phyloP scores from a whole-genome alignment of 1,140 invertebrate genomes.

The Teleopsis dalmanni region DNA sequence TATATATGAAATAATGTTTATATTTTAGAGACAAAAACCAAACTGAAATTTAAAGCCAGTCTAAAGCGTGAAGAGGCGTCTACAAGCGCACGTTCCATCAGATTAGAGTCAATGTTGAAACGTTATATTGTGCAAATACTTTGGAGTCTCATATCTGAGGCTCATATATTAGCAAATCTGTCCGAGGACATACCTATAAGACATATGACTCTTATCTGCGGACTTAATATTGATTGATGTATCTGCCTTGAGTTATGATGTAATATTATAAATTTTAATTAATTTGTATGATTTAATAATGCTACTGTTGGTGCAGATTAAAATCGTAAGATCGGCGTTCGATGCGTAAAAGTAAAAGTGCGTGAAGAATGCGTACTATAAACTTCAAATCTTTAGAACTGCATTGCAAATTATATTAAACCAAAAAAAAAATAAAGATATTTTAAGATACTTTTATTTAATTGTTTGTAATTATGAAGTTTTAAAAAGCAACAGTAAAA shows the following conservation, averaged over 20 bases:
- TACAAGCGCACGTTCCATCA: constrained; percentile 23
- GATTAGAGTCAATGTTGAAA: constrained; percentile 6
- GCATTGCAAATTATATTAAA: too few species aligned
- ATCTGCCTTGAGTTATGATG: constrained; percentile 1
- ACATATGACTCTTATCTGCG: too few species aligned
- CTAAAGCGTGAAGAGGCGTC: not conserved
- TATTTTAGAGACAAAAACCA: not conserved
- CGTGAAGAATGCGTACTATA: not conserved
- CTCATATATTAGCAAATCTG: too few species aligned
- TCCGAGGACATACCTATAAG: too few species aligned
- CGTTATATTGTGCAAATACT: too few species aligned
- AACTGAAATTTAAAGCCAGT: not conserved
- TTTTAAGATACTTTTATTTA: not conserved
- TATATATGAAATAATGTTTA: not conserved
- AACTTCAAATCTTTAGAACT: not conserved
- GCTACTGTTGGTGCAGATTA: constrained; percentile 7
- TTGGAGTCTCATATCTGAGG: too few species aligned
- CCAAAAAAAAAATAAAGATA: not conserved
- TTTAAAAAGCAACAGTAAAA: not conserved
- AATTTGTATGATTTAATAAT: constrained; percentile 11
- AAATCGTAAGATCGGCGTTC: not conserved
- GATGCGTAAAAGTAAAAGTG: not conserved
- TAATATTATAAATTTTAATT: constrained; percentile 8
- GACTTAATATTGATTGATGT: constrained; percentile 12
- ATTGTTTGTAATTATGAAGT: not conserved